Percentiles rank a stretch among this genome's conserved stretches.
Conservation (phyloP, 2,797 vertebrate genomes). For the Mustela erminea region DNA sequence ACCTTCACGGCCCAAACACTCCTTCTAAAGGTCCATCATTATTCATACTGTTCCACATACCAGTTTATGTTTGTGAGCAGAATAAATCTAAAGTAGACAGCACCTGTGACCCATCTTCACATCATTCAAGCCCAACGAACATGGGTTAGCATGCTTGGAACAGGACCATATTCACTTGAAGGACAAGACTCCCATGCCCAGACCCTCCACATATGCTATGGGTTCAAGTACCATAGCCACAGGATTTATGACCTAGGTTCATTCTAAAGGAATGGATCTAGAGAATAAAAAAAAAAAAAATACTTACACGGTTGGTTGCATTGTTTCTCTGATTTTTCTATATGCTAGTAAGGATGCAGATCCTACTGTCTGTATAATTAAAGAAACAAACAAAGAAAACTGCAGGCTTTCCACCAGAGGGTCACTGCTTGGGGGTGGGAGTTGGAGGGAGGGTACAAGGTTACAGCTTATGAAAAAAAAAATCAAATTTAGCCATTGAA, state of each 20-base stretch:
- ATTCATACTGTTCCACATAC: slow-evolving; percentile 17
- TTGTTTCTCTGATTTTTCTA: slow-evolving; percentile 82
- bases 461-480: slow-evolving; percentile 71
- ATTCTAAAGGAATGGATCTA: slow-evolving; percentile 64
- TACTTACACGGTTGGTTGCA: slow-evolving; percentile 80
- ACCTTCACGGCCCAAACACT: not conserved
- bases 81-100: not conserved
- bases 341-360: slow-evolving; percentile 81
- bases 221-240: not conserved
- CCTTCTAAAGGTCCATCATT: not conserved
- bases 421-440: slow-evolving; percentile 52
- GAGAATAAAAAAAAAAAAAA: slow-evolving; percentile 81
- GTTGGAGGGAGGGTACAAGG: slow-evolving; percentile 22
- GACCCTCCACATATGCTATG: not conserved
- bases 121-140: not conserved
- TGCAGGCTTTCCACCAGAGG: slow-evolving; percentile 76
- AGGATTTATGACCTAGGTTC: slow-evolving; percentile 35
- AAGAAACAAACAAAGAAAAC: slow-evolving; percentile 82
- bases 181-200: not conserved
- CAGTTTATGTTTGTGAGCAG: slow-evolving; percentile 17
- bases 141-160: not conserved
- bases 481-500: slow-evolving; percentile 17
- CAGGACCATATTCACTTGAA: not conserved
- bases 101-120: not conserved
- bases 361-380: slow-evolving; percentile 81